Percentiles rank a stretch among this genome's conserved stretches.
These are phyloP conservation scores for Nezara viridula DNA, from an alignment of 2,888 invertebrate genomes.

Conservation along the genomic window DNA sequence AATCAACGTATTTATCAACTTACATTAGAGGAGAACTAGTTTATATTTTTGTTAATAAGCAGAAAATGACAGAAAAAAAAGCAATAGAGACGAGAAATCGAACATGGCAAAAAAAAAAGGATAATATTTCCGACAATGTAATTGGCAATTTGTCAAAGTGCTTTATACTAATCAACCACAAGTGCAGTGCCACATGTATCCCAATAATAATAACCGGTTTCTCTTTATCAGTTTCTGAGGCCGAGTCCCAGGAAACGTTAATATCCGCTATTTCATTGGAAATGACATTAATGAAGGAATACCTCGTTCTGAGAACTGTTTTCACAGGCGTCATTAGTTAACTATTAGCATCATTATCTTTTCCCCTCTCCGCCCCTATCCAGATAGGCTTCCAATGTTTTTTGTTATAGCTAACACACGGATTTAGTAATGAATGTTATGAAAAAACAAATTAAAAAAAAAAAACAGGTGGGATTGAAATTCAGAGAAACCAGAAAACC, in stretches of 20 bases:
- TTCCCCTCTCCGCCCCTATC: not conserved
- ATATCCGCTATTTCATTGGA: slow-evolving; percentile 46
- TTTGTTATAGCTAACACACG: not conserved
- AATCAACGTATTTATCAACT: no score
- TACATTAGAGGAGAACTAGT: no score
- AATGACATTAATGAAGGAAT: slow-evolving; percentile 51
- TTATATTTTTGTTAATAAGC: not conserved
- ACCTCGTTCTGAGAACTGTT: slow-evolving; percentile 46
- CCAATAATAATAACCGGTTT: slow-evolving; percentile 17
- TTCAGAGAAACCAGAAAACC: not conserved
- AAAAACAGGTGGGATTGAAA: not conserved
- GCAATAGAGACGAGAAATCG: not conserved
- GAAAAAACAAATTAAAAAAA: no score
- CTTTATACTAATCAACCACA: not conserved
- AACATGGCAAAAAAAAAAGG: not conserved
- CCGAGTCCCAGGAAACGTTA: slow-evolving; percentile 43
- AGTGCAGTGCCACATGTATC: not conserved
- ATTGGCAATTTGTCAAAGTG: not conserved
- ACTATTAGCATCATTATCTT: slow-evolving; percentile 45
- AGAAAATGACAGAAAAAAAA: not conserved
- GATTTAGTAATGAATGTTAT: not conserved
- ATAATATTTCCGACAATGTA: not conserved
- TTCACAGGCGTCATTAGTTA: slow-evolving; percentile 38
- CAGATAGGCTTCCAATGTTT: not conserved
- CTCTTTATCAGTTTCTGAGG: slow-evolving; percentile 24